Conservation (phyloP, 2,113 vertebrate genomes). For the Dryoscopus gambensis region DNA sequence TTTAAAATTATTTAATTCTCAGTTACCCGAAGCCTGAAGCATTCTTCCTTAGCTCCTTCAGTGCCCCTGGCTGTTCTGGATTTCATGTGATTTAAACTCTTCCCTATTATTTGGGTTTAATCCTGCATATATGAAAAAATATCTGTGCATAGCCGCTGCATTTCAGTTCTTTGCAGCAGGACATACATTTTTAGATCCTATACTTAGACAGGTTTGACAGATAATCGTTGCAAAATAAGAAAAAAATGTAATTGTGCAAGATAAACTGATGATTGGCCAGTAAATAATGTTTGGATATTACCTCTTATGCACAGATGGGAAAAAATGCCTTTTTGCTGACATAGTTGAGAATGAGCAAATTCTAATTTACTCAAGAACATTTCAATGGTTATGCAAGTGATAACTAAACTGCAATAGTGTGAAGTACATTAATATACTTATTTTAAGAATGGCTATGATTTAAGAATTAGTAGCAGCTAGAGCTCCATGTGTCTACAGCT, state of each 20-base stretch:
- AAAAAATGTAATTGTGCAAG: neutral
- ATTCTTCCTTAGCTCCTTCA: neutral
- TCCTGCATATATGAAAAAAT: neutral
- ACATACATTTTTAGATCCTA: neutral
- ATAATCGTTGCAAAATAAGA: neutral
- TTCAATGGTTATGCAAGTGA: slow-evolving; percentile 18
- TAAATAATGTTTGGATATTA: neutral
- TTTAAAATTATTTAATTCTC: neutral
- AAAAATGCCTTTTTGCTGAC: slow-evolving; percentile 53
- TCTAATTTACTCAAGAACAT: neutral
- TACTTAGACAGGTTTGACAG: neutral
- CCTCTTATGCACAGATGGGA: neutral
- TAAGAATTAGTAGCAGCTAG: neutral
- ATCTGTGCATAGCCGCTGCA: neutral
- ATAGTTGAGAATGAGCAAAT: neutral
- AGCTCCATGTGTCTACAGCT: neutral
- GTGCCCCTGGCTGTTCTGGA: neutral
- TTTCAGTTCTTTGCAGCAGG: neutral
- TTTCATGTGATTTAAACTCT: neutral
- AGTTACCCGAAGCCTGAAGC: neutral
- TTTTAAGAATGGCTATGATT: neutral
- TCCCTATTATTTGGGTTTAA: neutral
- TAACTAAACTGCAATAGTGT: neutral
- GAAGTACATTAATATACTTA: slow-evolving; percentile 10
- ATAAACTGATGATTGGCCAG: neutral